Evolutionary conservation across 2,888 invertebrate genomes (phyloP), one percentile per base, ranked within the genome.

Genomic region (Hirtodrosophila alboralis): DNA sequence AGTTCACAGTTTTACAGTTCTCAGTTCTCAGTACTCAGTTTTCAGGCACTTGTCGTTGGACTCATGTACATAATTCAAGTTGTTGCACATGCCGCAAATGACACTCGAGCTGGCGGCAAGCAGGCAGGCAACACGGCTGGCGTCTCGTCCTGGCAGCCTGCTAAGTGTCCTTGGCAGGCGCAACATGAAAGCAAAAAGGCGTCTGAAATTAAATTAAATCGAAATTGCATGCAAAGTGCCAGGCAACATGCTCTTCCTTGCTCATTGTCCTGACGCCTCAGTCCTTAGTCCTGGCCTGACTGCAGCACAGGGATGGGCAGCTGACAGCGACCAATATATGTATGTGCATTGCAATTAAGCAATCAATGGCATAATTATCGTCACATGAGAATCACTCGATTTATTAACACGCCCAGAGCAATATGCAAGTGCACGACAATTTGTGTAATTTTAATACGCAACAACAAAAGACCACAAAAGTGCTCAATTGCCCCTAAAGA

Each of bases 1-100:
- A 44, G 41, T 10, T 18, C 33, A n/a, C 38, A 37, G 59, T 28
- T 8, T 18, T 44, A n/a, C 38, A 37, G 54, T 47, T 44, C 9
- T 16, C 40, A 36, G 34, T 7, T 16, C 31, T 13, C 23, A 38
- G 49, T n/a, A 9, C 41, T 26, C 44, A 51, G 41, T 36, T 14
- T 16, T 41, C 44, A 23, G 54, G 28, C 56, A 53, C 51, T 52
- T 38, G 49, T 33, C 62, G 83, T 53, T 26, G 47, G 36, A 43
- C 74, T 86, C 84, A 61, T 86, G 86, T 86, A 63, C 86, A 86
- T 79, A 79, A 86, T 86, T 79, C 79, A 79, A 79, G 79, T 80
- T 86, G 79, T 86, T 79, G 79, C 79, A 86, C 79, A 86, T 79
- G 79, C 86, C 80, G 34, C 75, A 75, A 62, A 78, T 72, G 71